A percentile compares a stretch with the other conserved stretches of the same genome.
These are phyloP conservation scores for Phyllostomus hastatus DNA, from an alignment of 2,113 vertebrate species.

Conservation along the genomic window DNA sequence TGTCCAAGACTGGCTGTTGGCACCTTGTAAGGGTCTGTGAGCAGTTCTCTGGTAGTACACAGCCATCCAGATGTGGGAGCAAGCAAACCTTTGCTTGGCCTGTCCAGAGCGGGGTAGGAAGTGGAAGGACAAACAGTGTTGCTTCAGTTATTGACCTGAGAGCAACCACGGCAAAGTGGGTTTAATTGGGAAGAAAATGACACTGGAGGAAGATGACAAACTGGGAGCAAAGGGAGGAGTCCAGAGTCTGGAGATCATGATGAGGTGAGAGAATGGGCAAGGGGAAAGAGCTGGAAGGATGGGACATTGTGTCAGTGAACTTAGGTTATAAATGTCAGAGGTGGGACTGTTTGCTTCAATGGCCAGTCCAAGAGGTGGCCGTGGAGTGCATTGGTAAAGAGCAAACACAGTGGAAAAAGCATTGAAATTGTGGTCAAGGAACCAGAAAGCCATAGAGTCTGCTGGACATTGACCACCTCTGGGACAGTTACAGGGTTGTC, in stretches of 20 bases:
- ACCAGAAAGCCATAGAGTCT: too few relatives aligned
- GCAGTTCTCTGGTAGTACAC: fast-evolving
- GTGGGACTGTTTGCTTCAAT: background rate
- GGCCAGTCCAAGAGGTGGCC: fast-evolving
- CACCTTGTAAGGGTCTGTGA: background rate
- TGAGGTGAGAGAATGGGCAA: slow-evolving; percentile 33
- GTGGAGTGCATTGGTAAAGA: fast-evolving
- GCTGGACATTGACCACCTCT: background rate
- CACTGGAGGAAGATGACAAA: background rate
- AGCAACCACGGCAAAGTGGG: background rate
- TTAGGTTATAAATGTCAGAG: background rate
- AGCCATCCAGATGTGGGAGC: fast-evolving
- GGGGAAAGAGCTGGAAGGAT: background rate
- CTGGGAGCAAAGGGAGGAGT: background rate
- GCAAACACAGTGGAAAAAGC: background rate
- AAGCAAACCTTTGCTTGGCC: background rate
- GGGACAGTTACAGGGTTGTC: background rate
- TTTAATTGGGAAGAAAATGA: background rate
- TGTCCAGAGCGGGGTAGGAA: background rate
- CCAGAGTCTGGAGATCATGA: background rate
- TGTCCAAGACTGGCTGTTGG: background rate
- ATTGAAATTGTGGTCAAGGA: background rate
- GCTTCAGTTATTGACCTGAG: background rate
- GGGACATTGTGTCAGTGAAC: background rate
- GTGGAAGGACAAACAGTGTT: background rate